phyloP scores from a whole-genome alignment of 2,113 vertebrate species.

The Ifrita kowaldi region DNA sequence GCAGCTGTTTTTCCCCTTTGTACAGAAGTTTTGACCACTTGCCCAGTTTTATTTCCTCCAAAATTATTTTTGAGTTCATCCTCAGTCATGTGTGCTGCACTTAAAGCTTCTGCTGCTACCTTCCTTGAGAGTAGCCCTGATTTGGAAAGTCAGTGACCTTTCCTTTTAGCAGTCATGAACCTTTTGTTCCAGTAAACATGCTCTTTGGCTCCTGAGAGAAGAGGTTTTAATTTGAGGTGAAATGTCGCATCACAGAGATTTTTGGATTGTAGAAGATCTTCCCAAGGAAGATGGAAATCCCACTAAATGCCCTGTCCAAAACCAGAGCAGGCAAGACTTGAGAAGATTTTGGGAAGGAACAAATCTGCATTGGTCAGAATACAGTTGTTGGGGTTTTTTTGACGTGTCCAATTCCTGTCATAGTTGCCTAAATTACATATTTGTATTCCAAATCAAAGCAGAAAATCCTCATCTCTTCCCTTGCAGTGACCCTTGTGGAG shows the following conservation, averaged over 20 bases:
- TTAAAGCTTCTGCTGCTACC: not conserved
- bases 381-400: not conserved
- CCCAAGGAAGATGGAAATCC: not conserved
- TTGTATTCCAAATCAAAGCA: not conserved
- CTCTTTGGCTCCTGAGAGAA: not conserved
- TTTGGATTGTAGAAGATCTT: not conserved
- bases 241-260: not conserved
- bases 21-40: not conserved
- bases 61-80: not conserved
- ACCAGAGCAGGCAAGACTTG: not conserved
- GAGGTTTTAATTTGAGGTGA: not conserved
- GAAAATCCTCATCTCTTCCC: not conserved
- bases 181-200: not conserved
- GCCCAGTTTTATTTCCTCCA: constrained; percentile 18
- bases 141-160: not conserved
- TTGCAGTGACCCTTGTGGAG: not conserved
- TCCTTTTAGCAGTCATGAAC: not conserved
- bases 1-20: not conserved
- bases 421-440: not conserved
- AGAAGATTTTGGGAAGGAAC: not conserved
- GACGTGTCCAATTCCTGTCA: not conserved
- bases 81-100: not conserved
- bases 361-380: not conserved
- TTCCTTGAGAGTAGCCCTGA: not conserved
- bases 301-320: not conserved